These are phyloP conservation scores for Peribatodes rhomboidaria DNA, from an alignment of 2,888 invertebrate genomes.

Conservation along the genomic window DNA sequence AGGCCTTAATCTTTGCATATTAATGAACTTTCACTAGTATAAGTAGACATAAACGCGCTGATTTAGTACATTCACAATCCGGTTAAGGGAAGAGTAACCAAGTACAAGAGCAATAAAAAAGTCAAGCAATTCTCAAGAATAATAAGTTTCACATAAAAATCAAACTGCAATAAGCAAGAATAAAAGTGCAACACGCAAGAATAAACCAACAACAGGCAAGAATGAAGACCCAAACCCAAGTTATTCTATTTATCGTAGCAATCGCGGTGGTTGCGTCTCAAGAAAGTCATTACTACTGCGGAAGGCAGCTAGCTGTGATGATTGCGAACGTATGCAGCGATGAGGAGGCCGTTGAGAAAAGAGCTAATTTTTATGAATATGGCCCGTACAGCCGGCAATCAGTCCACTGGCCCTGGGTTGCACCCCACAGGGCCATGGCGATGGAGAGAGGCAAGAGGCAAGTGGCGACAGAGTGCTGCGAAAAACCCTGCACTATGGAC, in stretches of 20 bases:
- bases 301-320: conserved; percentile 46
- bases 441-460: conserved; percentile 53
- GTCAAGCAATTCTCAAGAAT: too few relatives aligned
- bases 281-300: conserved; percentile 46
- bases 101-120: background rate
- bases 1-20: conserved; percentile 44
- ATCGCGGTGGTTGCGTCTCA: conserved; percentile 1
- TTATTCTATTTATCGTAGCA: background rate
- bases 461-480: conserved; percentile 59
- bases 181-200: background rate
- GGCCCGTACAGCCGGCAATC: conserved; percentile 1
- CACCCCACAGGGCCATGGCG: conserved; percentile 45
- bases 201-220: background rate
- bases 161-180: conserved; percentile 2
- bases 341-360: conserved; percentile 1
- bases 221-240: conserved; percentile 1
- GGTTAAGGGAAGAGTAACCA: conserved; percentile 1
- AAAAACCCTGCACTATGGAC: conserved; percentile 53
- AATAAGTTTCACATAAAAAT: conserved; percentile 1
- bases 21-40: conserved; percentile 51
- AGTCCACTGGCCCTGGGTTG: conserved; percentile 45
- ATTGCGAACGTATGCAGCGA: conserved; percentile 18
- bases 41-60: conserved; percentile 37
- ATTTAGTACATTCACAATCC: conserved; percentile 10
- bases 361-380: background rate